phyloP scores from a whole-genome alignment of 1,140 invertebrate genomes.

The Matsumurasca onukii region DNA sequence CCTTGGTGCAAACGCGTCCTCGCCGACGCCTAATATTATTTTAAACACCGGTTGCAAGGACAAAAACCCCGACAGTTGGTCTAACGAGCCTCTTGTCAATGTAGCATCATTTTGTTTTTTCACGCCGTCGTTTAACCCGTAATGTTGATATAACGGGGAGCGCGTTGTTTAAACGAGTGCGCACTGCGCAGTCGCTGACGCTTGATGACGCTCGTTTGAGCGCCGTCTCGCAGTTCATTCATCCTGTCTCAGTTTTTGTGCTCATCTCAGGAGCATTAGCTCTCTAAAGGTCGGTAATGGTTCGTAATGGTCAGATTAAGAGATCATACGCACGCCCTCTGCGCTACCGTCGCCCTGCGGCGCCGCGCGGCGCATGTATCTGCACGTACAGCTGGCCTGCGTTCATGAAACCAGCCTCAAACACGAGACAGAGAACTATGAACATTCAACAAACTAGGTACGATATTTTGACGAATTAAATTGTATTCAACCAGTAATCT shows the following conservation, averaged over 20 bases:
- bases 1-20: too few relatives aligned
- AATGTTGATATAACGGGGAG: slow-evolving; percentile 20
- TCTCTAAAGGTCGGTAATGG: slow-evolving; percentile 18
- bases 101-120: slow-evolving; percentile 17
- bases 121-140: slow-evolving; percentile 19
- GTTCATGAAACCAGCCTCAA: too few relatives aligned
- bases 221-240: slow-evolving; percentile 1
- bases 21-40: slow-evolving; percentile 7
- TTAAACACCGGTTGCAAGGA: slow-evolving; percentile 12
- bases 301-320: neutral
- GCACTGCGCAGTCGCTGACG: too few relatives aligned
- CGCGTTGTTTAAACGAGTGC: slow-evolving; percentile 22
- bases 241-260: neutral
- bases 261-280: neutral
- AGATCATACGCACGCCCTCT: too few relatives aligned
- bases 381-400: too few relatives aligned
- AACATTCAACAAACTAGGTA: too few relatives aligned
- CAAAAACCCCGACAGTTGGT: slow-evolving; percentile 23
- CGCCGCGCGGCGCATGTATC: too few relatives aligned
- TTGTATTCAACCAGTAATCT: too few relatives aligned
- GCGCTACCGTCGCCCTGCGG: too few relatives aligned
- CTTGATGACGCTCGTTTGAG: slow-evolving; percentile 22
- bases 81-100: slow-evolving; percentile 20
- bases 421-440: too few relatives aligned
- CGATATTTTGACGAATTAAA: too few relatives aligned